phyloP scores from a whole-genome alignment of 1,140 invertebrate genomes.

The Limonius californicus region DNA sequence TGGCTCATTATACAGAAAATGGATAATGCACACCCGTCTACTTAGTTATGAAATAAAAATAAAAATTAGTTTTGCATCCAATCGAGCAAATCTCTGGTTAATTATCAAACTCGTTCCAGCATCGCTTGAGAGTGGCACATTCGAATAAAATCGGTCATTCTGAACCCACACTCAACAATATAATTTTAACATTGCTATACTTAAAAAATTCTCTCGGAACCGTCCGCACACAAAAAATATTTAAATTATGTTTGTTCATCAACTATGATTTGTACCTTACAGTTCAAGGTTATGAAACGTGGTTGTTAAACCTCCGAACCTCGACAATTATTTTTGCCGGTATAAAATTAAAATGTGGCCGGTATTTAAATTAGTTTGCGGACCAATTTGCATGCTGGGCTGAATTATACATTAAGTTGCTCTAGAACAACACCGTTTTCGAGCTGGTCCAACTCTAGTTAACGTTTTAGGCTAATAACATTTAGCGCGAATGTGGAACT shows the following conservation, averaged over 20 bases:
- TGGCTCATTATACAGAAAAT: constrained; percentile 42
- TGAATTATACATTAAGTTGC: constrained; percentile 3
- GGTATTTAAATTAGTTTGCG: neutral
- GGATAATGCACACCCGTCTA: constrained; percentile 38
- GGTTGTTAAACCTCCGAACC: too few species aligned
- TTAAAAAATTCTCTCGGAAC: too few species aligned
- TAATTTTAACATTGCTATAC: too few species aligned
- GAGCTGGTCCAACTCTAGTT: neutral
- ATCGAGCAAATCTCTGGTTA: constrained; percentile 41
- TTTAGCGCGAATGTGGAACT: neutral
- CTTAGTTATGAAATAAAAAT: constrained; percentile 27
- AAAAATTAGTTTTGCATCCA: constrained; percentile 40
- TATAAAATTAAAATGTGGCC: too few species aligned
- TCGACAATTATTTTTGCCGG: too few species aligned
- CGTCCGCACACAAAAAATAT: too few species aligned
- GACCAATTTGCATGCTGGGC: neutral
- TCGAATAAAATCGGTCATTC: too few species aligned
- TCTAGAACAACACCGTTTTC: constrained; percentile 4
- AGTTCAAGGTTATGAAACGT: too few species aligned
- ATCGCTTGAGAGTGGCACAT: neutral
- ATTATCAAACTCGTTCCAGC: constrained; percentile 29
- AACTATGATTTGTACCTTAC: too few species aligned
- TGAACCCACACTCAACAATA: too few species aligned
- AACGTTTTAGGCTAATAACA: neutral
- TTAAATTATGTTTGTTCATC: too few species aligned